Conservation (phyloP, 2,888 invertebrate genomes). For the Agrypnus murinus region DNA sequence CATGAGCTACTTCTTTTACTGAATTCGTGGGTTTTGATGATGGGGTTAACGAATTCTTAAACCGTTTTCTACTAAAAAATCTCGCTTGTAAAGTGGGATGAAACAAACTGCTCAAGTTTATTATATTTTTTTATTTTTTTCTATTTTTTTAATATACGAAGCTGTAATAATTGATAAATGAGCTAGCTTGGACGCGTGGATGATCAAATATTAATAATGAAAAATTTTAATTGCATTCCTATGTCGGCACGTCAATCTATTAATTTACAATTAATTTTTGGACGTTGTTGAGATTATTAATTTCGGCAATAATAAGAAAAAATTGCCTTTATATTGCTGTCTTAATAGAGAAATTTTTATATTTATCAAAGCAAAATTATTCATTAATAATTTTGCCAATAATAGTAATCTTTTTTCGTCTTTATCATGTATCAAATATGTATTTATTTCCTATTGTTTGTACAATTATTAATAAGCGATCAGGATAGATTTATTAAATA, state of each 20-base stretch:
- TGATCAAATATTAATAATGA: slow-evolving; percentile 15
- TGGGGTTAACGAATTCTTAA: slow-evolving; percentile 27
- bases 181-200: slow-evolving; percentile 22
- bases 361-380: slow-evolving; percentile 12
- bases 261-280: slow-evolving; percentile 32
- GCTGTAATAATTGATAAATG: slow-evolving; percentile 23
- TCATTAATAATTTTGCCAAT: slow-evolving; percentile 23
- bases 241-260: slow-evolving; percentile 34
- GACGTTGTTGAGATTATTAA: slow-evolving; percentile 29
- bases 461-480: no score
- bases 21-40: slow-evolving; percentile 3
- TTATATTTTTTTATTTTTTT: no score
- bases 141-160: no score
- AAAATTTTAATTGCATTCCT: slow-evolving; percentile 32
- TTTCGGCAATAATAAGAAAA: slow-evolving; percentile 30
- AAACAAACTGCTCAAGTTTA: no score
- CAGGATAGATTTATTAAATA: no score
- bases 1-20: slow-evolving; percentile 16
- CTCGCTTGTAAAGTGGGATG: no score
- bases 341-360: slow-evolving; percentile 20
- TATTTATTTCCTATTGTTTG: no score
- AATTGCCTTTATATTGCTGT: slow-evolving; percentile 4
- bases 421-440: no score
- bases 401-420: no score
- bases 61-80: not conserved